Evolutionary conservation across 2,113 vertebrate species (phyloP).

Genomic region (Bubalus kerabau): DNA sequence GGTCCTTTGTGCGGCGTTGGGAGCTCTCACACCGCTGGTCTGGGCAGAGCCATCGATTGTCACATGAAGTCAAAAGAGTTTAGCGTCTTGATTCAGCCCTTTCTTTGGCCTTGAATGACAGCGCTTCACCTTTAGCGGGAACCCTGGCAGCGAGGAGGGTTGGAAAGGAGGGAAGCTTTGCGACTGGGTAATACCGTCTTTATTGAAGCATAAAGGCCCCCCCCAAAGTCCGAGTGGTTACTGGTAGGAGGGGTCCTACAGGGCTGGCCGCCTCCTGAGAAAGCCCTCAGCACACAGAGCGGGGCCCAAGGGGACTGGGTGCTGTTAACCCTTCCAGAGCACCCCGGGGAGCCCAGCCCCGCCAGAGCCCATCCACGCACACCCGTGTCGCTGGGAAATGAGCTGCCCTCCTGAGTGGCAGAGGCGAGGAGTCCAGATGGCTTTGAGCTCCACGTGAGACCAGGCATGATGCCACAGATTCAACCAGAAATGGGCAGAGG

Average conservation of each 20-base stretch:
- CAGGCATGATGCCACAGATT: background rate
- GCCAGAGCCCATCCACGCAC: rapidly evolving
- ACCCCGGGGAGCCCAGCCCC: background rate
- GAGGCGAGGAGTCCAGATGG: background rate
- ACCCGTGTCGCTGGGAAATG: background rate
- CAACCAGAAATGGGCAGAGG: background rate
- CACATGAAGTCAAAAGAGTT: conserved; percentile 76
- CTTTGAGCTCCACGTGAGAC: background rate
- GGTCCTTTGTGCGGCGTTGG: conserved; percentile 68
- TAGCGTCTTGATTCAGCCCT: conserved; percentile 35
- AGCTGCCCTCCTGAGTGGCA: background rate
- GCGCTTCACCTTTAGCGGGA: conserved; percentile 51
- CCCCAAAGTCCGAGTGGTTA: conserved; percentile 53
- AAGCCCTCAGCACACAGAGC: background rate
- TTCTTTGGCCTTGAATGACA: conserved; percentile 47
- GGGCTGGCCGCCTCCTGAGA: conserved; percentile 41
- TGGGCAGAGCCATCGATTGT: conserved; percentile 73
- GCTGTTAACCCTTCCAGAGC: background rate
- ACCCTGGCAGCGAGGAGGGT: conserved; percentile 43
- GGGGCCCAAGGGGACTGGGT: background rate
- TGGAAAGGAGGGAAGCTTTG: conserved; percentile 60
- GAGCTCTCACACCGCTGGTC: conserved; percentile 74
- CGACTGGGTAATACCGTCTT: conserved; percentile 63
- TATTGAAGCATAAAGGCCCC: conserved; percentile 71
- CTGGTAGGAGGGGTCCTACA: background rate